Percentiles rank a stretch among this genome's conserved stretches.
Evolutionary conservation across 2,113 vertebrate species (phyloP).

Genomic region (Chinchilla lanigera): DNA sequence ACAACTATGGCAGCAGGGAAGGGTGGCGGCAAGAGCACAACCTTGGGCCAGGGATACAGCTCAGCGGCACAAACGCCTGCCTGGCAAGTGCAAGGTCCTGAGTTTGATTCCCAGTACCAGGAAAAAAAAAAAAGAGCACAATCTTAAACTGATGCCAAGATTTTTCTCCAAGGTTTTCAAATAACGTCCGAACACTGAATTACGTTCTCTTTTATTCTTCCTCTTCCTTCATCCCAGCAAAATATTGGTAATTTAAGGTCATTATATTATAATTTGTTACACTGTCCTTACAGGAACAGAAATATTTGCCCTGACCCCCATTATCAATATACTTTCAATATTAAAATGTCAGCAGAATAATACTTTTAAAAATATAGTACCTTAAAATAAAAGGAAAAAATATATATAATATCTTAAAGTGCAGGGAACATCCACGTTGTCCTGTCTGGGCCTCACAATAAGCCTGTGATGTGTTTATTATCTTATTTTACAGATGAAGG

Average conservation of each 20-base stretch:
- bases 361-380: neutral
- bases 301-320: slow-evolving; percentile 7
- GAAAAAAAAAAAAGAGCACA: no score
- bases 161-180: slow-evolving; percentile 8
- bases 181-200: neutral
- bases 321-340: slow-evolving; percentile 7
- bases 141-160: neutral
- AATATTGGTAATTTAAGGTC: neutral
- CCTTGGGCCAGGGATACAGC: no score
- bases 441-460: neutral
- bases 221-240: neutral
- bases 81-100: no score
- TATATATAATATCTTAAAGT: neutral
- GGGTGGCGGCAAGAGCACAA: neutral
- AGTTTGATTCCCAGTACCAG: no score
- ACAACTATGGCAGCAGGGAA: slow-evolving; percentile 91
- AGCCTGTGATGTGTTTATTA: neutral
- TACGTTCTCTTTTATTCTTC: neutral
- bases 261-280: neutral
- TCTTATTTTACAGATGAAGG: neutral
- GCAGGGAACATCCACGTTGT: neutral
- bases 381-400: no score
- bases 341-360: slow-evolving; percentile 30
- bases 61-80: no score
- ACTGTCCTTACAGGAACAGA: neutral